phyloP scores from a whole-genome alignment of 2,113 vertebrate species.

The Turnix velox region DNA sequence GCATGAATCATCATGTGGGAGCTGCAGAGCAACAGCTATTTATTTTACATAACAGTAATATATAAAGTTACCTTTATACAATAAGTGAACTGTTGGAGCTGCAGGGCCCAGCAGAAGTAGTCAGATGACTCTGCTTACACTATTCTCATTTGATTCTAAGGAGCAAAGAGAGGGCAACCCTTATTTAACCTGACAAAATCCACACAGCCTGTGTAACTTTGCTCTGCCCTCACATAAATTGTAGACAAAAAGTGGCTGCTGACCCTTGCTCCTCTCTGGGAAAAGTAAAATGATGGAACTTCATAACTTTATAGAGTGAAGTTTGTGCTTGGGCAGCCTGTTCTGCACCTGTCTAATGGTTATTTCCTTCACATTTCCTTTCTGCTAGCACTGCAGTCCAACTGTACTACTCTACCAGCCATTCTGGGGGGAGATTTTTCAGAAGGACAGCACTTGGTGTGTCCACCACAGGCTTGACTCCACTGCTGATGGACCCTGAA shows the following conservation, averaged over 20 bases:
- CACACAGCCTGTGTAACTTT: neutral
- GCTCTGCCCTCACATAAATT: neutral
- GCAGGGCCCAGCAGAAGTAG: neutral
- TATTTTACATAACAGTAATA: neutral
- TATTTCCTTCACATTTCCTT: accelerated
- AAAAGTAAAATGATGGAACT: neutral
- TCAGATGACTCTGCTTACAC: conserved; percentile 5
- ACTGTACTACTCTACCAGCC: accelerated
- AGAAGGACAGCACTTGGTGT: neutral
- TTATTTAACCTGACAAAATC: neutral
- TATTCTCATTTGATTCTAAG: conserved; percentile 7
- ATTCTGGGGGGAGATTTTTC: neutral
- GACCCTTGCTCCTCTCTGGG: neutral
- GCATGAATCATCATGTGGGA: conserved; percentile 61
- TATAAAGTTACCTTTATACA: conserved; percentile 41
- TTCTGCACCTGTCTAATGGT: neutral
- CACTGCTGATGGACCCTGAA: neutral
- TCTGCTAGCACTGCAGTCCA: neutral
- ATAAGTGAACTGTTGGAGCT: conserved; percentile 12
- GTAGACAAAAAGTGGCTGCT: neutral
- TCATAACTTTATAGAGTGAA: neutral
- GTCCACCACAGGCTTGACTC: neutral
- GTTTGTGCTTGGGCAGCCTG: neutral
- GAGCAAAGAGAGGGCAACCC: conserved; percentile 2
- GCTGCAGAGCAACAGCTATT: conserved; percentile 46